phyloP scores from a whole-genome alignment of 2,797 vertebrate species.

The Gymnoscopelus microlampas region DNA sequence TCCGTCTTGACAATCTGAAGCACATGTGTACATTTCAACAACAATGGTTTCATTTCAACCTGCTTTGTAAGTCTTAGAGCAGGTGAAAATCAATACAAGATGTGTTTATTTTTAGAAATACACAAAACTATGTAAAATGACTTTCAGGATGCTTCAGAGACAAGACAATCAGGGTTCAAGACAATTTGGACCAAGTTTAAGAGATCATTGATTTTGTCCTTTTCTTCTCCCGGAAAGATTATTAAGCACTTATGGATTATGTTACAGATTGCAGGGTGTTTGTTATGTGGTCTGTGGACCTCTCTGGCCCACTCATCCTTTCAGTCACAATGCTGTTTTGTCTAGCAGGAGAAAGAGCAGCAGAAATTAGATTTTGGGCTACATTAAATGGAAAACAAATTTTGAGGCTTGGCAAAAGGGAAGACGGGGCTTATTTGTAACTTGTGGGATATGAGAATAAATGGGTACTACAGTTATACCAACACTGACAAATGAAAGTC shows the following conservation, averaged over 20 bases:
- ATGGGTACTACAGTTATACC: too few species aligned
- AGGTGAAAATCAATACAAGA: too few species aligned
- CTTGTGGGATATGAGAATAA: background rate
- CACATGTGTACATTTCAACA: background rate
- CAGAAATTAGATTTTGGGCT: background rate
- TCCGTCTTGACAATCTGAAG: background rate
- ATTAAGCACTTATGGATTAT: too few species aligned
- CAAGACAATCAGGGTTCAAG: background rate
- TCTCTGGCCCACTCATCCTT: background rate
- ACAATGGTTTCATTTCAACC: too few species aligned
- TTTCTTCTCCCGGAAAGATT: background rate
- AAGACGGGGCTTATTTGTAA: background rate
- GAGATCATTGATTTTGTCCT: background rate
- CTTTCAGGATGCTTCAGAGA: too few species aligned
- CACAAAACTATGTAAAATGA: too few species aligned
- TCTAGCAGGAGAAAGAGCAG: background rate
- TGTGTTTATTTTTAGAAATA: too few species aligned
- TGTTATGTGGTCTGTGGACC: background rate
- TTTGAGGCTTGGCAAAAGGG: background rate
- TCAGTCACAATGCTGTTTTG: background rate
- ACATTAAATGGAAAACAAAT: slow-evolving; percentile 9
- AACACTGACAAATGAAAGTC: too few species aligned
- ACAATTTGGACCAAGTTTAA: too few species aligned
- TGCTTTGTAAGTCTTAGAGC: too few species aligned
- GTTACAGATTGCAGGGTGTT: background rate